Conservation (phyloP, 2,113 vertebrate species). For the Benitochromis conjunctus region DNA sequence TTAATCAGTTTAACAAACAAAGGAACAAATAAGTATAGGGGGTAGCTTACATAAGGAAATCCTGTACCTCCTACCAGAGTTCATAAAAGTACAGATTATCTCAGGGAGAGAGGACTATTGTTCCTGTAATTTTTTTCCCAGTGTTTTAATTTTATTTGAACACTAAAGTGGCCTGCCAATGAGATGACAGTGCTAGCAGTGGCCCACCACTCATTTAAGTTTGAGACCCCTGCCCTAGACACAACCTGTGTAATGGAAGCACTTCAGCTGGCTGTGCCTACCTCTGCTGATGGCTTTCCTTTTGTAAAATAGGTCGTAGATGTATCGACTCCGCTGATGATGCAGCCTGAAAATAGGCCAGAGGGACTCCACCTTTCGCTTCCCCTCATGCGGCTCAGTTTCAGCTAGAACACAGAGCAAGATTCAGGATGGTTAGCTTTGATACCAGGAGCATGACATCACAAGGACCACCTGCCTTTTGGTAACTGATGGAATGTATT, state of each 20-base stretch:
- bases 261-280: slow-evolving; percentile 23
- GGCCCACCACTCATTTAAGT: not conserved
- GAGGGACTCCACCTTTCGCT: slow-evolving; percentile 93
- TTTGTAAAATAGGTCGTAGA: slow-evolving; percentile 96
- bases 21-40: not conserved
- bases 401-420: slow-evolving; percentile 75
- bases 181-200: not conserved
- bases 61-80: not conserved
- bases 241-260: not conserved
- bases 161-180: not conserved
- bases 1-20: not conserved
- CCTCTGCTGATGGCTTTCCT: slow-evolving; percentile 98
- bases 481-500: not conserved
- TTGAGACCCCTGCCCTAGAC: not conserved
- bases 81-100: not conserved
- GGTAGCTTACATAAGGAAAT: not conserved
- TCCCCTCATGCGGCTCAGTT: slow-evolving; percentile 94
- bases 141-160: not conserved
- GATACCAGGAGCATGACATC: not conserved
- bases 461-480: not conserved
- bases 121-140: not conserved
- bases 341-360: slow-evolving; percentile 99
- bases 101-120: not conserved
- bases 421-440: not conserved
- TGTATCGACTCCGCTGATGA: slow-evolving; percentile 95